Evolutionary conservation across 1,140 invertebrate species (phyloP).

Genomic region (Steinernema khuongi): DNA sequence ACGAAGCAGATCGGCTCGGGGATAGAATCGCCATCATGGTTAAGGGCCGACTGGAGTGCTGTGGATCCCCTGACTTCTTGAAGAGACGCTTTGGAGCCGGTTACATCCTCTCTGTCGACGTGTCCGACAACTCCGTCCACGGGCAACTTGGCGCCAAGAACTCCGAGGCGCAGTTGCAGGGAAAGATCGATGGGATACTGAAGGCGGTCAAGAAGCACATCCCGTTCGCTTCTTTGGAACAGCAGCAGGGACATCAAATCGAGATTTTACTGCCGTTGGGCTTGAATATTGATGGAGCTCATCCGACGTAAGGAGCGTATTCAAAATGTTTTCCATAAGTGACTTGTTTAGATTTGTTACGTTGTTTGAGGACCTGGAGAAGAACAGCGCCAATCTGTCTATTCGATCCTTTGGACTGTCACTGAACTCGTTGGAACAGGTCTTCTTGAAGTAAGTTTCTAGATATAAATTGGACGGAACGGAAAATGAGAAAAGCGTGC

Average conservation of each 20-base stretch:
- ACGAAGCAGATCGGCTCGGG: conserved; percentile 88
- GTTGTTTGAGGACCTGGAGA: conserved; percentile 28
- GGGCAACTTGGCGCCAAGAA: neutral
- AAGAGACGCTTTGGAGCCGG: conserved; percentile 60
- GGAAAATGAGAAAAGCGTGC: too few species aligned
- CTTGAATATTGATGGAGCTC: neutral
- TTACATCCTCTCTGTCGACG: conserved; percentile 22
- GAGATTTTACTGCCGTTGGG: conserved; percentile 21
- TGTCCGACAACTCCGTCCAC: neutral
- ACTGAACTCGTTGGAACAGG: conserved; percentile 37
- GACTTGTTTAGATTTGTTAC: neutral
- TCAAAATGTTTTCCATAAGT: neutral
- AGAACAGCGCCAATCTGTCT: neutral
- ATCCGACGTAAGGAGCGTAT: conserved; percentile 14
- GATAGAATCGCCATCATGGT: conserved; percentile 65
- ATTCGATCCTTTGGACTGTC: conserved; percentile 34
- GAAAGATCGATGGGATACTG: neutral
- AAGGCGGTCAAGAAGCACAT: conserved; percentile 14
- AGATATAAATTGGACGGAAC: neutral
- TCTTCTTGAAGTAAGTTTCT: conserved; percentile 26
- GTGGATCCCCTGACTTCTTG: conserved; percentile 67
- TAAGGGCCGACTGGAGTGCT: conserved; percentile 66
- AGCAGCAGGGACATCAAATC: conserved; percentile 34
- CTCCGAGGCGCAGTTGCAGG: neutral
- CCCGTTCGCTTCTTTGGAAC: conserved; percentile 7